These are phyloP conservation scores for Ariolimax columbianus DNA, from an alignment of 2,888 invertebrate genomes.

Conservation along the genomic window DNA sequence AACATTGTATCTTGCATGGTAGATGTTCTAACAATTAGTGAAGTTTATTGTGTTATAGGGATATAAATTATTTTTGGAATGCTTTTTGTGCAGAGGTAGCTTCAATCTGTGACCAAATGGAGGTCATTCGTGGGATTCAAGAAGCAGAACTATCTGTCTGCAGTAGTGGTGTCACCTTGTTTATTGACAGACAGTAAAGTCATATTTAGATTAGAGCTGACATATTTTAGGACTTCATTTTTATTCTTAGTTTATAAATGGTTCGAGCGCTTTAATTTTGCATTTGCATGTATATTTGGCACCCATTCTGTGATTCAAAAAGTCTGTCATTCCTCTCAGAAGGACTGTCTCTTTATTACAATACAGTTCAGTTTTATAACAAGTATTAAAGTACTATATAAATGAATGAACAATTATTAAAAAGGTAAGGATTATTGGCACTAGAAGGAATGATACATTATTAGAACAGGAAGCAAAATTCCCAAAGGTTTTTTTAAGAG, in stretches of 20 bases:
- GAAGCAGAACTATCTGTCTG: neutral
- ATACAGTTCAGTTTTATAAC: too few species aligned
- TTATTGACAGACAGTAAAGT: neutral
- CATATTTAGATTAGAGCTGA: neutral
- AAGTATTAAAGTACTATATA: too few species aligned
- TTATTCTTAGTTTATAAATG: neutral
- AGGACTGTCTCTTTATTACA: too few species aligned
- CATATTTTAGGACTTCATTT: neutral
- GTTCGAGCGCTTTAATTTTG: neutral
- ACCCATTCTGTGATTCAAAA: too few species aligned
- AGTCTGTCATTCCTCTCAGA: too few species aligned
- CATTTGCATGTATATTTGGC: neutral
- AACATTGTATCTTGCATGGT: neutral
- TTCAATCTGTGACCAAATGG: neutral
- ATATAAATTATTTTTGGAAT: neutral
- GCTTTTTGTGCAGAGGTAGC: neutral
- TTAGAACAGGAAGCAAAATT: too few species aligned
- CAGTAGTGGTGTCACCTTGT: neutral
- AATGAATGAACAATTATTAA: too few species aligned
- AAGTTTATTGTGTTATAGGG: neutral
- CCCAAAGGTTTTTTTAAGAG: too few species aligned
- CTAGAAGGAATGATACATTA: too few species aligned
- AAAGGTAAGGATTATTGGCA: too few species aligned
- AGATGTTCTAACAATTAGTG: neutral
- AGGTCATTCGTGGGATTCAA: neutral